Evolutionary conservation across 1,140 invertebrate genomes (phyloP).

Genomic region (Mercenaria mercenaria): DNA sequence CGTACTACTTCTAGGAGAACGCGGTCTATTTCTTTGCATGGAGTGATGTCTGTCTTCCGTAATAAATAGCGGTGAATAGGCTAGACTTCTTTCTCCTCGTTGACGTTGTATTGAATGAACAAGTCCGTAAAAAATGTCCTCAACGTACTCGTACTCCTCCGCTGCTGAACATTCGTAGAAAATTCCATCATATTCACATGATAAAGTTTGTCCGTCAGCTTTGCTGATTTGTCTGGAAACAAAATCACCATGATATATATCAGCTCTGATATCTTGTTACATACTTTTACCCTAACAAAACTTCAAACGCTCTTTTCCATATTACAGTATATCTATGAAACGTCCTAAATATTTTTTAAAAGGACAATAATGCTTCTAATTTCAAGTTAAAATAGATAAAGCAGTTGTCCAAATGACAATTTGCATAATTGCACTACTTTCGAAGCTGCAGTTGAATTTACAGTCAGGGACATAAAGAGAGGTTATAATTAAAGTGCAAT

Average conservation of each 20-base stretch:
- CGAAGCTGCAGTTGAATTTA: no score
- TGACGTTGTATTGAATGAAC: constrained; percentile 82
- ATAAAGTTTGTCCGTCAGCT: constrained; percentile 81
- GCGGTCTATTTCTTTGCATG: constrained; percentile 75
- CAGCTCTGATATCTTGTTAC: background rate
- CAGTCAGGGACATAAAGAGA: no score
- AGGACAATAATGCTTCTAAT: no score
- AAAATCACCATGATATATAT: no score
- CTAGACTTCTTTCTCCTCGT: constrained; percentile 76
- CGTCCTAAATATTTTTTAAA: no score
- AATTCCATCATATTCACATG: constrained; percentile 81
- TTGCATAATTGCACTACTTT: no score
- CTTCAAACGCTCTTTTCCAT: no score
- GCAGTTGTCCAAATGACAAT: no score
- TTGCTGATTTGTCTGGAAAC: constrained; percentile 84
- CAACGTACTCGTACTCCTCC: constrained; percentile 85
- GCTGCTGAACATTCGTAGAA: constrained; percentile 86
- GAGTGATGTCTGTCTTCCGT: constrained; percentile 80
- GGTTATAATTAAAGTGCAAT: no score
- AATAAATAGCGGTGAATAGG: constrained; percentile 80
- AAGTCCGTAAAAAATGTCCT: constrained; percentile 83
- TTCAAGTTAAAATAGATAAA: no score
- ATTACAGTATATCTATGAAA: no score
- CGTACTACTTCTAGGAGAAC: constrained; percentile 73
- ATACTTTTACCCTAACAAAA: no score